Evolutionary conservation across 2,888 invertebrate species (phyloP).

Genomic region (Drosophila sordidapex): DNA sequence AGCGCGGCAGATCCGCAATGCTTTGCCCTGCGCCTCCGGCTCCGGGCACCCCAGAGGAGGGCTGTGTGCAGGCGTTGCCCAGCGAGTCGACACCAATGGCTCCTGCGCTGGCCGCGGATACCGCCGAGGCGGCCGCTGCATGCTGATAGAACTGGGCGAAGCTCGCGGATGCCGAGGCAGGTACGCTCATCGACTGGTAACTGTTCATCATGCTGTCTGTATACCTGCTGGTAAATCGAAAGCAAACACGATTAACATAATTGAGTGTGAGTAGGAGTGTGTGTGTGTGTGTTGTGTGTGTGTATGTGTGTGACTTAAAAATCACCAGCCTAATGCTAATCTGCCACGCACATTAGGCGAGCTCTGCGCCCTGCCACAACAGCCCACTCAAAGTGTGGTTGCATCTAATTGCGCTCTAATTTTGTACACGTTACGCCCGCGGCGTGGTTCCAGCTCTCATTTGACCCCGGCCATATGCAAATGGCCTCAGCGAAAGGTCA

Average conservation of each 20-base stretch:
- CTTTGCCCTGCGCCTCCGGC: constrained; percentile 90
- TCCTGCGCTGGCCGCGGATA: constrained; percentile 91
- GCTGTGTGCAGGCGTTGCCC: constrained; percentile 92
- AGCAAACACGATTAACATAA: constrained; percentile 47
- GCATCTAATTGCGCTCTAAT: constrained; percentile 72
- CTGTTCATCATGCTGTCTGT: constrained; percentile 85
- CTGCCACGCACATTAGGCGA: constrained; percentile 24
- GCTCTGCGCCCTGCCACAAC: background rate
- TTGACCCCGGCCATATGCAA: constrained; percentile 64
- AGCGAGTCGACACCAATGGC: constrained; percentile 91
- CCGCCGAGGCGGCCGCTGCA: constrained; percentile 88
- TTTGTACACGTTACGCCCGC: constrained; percentile 60
- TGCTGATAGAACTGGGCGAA: constrained; percentile 96
- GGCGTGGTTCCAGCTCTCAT: constrained; percentile 36
- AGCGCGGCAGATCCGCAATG: constrained; percentile 95
- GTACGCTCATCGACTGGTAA: constrained; percentile 85
- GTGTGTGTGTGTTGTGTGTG: constrained; percentile 11
- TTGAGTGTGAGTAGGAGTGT: background rate
- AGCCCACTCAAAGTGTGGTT: constrained; percentile 50
- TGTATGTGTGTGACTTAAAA: constrained; percentile 17
- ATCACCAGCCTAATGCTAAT: constrained; percentile 67
- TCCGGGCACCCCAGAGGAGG: constrained; percentile 87
- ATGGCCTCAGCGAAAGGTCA: constrained; percentile 77
- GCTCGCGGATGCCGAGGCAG: constrained; percentile 85
- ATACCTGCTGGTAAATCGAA: constrained; percentile 81